Conservation (phyloP, 2,888 invertebrate species). For the Choreutis nemorana region DNA sequence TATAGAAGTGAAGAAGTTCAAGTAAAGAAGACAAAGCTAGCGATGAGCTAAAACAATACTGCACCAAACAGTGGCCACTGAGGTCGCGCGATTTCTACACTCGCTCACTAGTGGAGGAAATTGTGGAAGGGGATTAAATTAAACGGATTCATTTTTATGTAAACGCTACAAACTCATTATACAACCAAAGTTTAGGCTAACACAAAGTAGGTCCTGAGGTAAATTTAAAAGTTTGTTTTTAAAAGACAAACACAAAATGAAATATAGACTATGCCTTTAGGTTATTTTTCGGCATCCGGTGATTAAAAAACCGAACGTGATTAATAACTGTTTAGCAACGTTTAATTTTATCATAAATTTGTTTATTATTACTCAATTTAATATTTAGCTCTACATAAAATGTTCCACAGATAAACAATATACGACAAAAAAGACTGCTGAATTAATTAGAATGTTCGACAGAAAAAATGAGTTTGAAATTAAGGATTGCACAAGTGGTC, state of each 20-base stretch:
- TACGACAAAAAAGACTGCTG: too few relatives aligned
- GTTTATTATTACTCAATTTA: too few relatives aligned
- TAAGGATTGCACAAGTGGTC: too few relatives aligned
- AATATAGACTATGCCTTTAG: not conserved
- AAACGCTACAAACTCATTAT: not conserved
- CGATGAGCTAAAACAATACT: conserved; percentile 24
- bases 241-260: not conserved
- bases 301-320: conserved; percentile 2
- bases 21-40: conserved; percentile 10
- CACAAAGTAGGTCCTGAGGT: too few relatives aligned
- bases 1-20: conserved; percentile 9
- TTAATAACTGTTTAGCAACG: too few relatives aligned
- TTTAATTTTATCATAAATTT: too few relatives aligned
- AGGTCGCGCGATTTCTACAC: conserved; percentile 18
- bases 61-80: conserved; percentile 20
- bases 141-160: conserved; percentile 3
- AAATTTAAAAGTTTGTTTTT: not conserved
- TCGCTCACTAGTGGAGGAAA: conserved; percentile 13
- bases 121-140: conserved; percentile 23
- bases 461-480: too few relatives aligned
- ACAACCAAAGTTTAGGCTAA: too few relatives aligned
- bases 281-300: not conserved
- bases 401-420: too few relatives aligned
- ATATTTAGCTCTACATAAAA: too few relatives aligned
- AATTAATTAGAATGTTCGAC: too few relatives aligned